Evolutionary conservation across 1,140 invertebrate species (phyloP).

Genomic region (Stegodyphus dumicola): DNA sequence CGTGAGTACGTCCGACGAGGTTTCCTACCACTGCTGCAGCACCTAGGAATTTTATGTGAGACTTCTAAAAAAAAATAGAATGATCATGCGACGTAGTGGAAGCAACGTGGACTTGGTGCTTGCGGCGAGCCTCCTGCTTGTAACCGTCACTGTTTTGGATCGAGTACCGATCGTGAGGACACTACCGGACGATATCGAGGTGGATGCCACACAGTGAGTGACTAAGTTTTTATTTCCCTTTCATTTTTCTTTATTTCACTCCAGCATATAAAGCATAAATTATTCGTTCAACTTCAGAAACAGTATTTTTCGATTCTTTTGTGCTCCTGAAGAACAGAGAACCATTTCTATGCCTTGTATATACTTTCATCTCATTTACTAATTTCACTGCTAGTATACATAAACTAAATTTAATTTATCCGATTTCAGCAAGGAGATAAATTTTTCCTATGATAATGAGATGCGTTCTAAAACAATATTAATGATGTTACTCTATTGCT

Average conservation of each 20-base stretch:
- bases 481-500: no score
- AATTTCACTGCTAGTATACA: no score
- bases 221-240: not conserved
- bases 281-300: no score
- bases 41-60: not conserved
- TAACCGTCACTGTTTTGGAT: constrained; percentile 14
- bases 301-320: no score
- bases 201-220: constrained; percentile 48
- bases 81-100: not conserved
- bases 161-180: constrained; percentile 25
- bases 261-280: not conserved
- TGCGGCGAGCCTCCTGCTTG: not conserved
- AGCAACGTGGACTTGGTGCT: constrained; percentile 37
- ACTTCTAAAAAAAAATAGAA: not conserved
- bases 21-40: not conserved
- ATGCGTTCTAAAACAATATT: no score
- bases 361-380: no score
- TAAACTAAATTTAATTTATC: no score
- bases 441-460: no score
- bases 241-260: not conserved
- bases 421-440: no score
- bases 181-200: constrained; percentile 38
- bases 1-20: not conserved
- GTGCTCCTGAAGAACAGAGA: no score
- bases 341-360: no score